Base-by-base conservation (phyloP, 2,888 invertebrate genomes). In the Sclerodermus sp. region DNA sequence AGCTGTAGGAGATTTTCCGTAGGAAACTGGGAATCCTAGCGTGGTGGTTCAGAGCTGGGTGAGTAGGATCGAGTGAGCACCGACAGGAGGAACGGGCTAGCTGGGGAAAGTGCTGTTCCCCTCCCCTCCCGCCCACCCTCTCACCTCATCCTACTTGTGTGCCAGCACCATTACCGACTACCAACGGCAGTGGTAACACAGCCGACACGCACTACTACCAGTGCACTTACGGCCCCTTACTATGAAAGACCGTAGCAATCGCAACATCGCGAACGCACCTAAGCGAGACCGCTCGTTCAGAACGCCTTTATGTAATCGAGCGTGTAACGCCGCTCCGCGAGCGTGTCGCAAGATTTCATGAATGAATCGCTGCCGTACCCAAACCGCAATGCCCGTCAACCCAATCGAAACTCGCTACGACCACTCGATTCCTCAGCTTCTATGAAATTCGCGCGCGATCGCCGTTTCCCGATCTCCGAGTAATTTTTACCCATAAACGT, bases 61-160 rank as follows among this genome's bases (percentile, higher is more conserved):
- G 23, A 23, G 23, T 8, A 23, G 23, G 23, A 23, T 42, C 13
- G 42, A n/a, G 31, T 23, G 23, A 23, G 23, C 23, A 23, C 4
- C 23, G 23, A 8, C 23, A 23, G 23, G 23, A 23, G 23, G 23
- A 23, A 23, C 23, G 23, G 34, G 42, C 46, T 37, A 49, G 52
- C 52, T 56, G 64, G 70, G 67, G 72, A 73, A 71, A 73, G 71
- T 70, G 69, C 60, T 72, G 72, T 70, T n/a, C n/a, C n/a, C n/a
- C n/a, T n/a, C n/a, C n/a, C n/a, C n/a, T n/a, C n/a, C n/a, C n/a
- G n/a, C n/a, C n/a, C n/a, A n/a, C n/a, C n/a, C n/a, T n/a, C n/a
- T n/a, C n/a, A n/a, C n/a, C n/a, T n/a, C n/a, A n/a, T n/a, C 69
- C 72, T 67, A 71, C 67, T 71, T 72, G 67, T 58, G 57, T 54